Conservation (phyloP, 2,797 vertebrate species). For the Morus bassanus region DNA sequence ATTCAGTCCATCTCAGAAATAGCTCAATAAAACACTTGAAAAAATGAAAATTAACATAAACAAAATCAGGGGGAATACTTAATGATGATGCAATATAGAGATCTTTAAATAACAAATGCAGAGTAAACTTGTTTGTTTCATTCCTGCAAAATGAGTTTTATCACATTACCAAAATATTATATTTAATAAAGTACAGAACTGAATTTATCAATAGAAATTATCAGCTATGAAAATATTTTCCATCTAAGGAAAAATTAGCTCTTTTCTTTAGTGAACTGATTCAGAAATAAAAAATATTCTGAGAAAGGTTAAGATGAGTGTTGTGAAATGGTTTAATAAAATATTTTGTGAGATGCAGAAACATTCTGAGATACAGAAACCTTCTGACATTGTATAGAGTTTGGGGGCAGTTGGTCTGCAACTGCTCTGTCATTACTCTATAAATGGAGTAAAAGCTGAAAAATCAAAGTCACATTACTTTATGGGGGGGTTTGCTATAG, state of each 20-base stretch:
- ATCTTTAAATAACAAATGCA: background rate
- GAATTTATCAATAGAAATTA: background rate
- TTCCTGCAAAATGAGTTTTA: background rate
- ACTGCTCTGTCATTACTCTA: background rate
- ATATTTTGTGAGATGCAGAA: background rate
- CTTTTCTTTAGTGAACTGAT: background rate
- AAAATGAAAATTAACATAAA: background rate
- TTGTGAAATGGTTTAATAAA: background rate
- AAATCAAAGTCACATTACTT: background rate
- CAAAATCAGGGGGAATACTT: background rate
- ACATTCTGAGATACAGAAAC: background rate
- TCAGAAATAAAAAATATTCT: background rate
- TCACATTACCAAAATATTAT: background rate
- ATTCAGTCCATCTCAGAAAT: background rate
- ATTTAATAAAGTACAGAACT: background rate
- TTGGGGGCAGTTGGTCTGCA: background rate
- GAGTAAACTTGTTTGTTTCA: background rate
- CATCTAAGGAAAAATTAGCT: background rate
- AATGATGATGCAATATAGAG: background rate
- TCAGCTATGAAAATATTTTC: background rate
- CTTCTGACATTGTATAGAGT: background rate
- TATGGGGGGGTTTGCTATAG: background rate
- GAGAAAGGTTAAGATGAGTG: background rate
- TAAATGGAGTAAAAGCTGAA: background rate
- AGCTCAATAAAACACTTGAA: background rate